Evolutionary conservation across 2,113 vertebrate genomes (phyloP), one percentile per base, ranked within the genome.

Genomic region (Carlito syrichta): DNA sequence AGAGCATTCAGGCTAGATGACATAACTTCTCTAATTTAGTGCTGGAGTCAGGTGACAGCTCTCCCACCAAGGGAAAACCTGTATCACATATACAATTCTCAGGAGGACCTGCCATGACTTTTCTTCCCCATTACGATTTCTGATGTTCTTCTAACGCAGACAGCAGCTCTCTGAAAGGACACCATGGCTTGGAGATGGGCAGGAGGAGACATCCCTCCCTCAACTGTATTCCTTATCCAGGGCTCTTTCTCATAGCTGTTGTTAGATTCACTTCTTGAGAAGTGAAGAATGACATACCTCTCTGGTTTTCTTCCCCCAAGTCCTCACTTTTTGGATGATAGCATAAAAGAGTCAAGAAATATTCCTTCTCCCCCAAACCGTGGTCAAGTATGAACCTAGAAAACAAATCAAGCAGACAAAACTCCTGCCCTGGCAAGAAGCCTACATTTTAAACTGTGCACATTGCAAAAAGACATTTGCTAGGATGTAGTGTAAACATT

Each of bases 401-500:
- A 92, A 95, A 93, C 91, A 94, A 58, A 91, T 86, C 40, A 68
- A 79, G 71, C 50, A 89, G 86, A 86, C n/a, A 83, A 93, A 92
- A 90, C 48, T 95, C 78, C 83, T 87, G n/a, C 83, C 54, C 83
- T 96, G 96, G 96, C 95, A 93, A 84, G 83, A 89, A 86, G 86
- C 91, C 91, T 94, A 84, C 54, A 86, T 95, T 95, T 95, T 94
- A 79, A 95, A 93, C 89, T 85, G 66, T 85, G 83, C 63, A 48
- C 88, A 45, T 38, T 94, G 83, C 69, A 89, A 52, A 87, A 48
- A 84, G 13, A 82, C 73, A 66, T 89, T 95, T 2, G 0, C 83
- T 78, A 60, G 58, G 74, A 97, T 92, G 82, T 94, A 96, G 93
- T 84, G 89, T 96, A 97, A 97, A 97, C 97, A 97, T 85, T 94